Percentiles rank a stretch among this genome's conserved stretches.
These are phyloP conservation scores for Prionailurus viverrinus DNA, from an alignment of 2,113 vertebrate species.

Conservation along the genomic window DNA sequence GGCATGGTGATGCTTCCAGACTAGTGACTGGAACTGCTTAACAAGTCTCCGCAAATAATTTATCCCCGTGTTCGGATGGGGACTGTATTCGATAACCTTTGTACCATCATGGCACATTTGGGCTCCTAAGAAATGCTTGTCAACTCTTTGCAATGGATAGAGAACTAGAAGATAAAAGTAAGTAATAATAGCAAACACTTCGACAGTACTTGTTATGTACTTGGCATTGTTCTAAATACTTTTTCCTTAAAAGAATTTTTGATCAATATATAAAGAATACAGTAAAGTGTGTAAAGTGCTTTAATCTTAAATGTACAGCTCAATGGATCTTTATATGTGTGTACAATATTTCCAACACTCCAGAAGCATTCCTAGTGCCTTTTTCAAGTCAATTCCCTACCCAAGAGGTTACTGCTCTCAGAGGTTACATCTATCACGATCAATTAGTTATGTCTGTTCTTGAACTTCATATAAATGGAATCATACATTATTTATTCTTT, in stretches of 20 bases:
- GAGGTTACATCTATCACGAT: neutral
- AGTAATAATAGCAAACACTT: neutral
- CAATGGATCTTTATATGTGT: neutral
- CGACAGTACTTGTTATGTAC: neutral
- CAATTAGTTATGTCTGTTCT: neutral
- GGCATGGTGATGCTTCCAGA: neutral
- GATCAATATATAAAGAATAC: neutral
- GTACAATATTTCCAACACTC: neutral
- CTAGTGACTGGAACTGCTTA: neutral
- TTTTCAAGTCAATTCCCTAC: neutral
- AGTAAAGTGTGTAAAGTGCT: neutral
- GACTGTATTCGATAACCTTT: neutral
- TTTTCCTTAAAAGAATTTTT: neutral
- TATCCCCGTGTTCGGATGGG: neutral
- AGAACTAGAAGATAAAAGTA: neutral
- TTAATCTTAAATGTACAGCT: neutral
- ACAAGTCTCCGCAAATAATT: neutral
- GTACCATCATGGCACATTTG: neutral
- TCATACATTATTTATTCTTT: neutral
- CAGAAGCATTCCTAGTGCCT: neutral
- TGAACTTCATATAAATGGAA: slow-evolving; percentile 1
- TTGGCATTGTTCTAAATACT: neutral
- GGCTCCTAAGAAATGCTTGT: neutral
- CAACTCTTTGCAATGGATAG: neutral
- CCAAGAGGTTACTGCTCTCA: neutral